A percentile compares a stretch with the other conserved stretches of the same genome.
Evolutionary conservation across 2,113 vertebrate species (phyloP).

Genomic region (Podilymbus podiceps): DNA sequence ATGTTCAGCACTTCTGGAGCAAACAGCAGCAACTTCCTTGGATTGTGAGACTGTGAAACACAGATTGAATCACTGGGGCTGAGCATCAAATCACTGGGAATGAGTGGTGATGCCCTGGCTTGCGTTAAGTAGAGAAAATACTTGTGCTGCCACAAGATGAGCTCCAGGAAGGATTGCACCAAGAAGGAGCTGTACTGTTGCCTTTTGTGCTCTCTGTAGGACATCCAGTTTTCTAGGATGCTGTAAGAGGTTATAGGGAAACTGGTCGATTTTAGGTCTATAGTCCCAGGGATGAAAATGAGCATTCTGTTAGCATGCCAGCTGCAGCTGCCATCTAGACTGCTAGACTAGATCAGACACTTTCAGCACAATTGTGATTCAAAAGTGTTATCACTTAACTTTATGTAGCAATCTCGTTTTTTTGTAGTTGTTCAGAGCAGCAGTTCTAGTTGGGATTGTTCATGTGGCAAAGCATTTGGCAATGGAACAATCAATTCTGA

Average conservation of each 20-base stretch:
- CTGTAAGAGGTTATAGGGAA: neutral
- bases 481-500: neutral
- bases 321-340: neutral
- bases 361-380: neutral
- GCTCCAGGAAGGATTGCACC: neutral
- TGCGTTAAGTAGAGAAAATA: neutral
- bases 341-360: neutral
- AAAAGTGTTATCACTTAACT: neutral
- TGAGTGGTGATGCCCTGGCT: neutral
- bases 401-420: neutral
- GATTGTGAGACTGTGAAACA: neutral
- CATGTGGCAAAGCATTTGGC: neutral
- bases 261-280: neutral
- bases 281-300: neutral
- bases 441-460: neutral
- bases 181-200: neutral
- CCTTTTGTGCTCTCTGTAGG: neutral
- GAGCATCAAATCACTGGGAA: neutral
- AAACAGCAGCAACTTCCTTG: neutral
- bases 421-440: neutral
- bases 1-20: neutral
- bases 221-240: neutral
- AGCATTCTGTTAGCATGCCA: neutral
- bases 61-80: neutral
- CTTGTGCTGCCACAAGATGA: neutral